Percentiles rank a stretch among this genome's conserved stretches.
phyloP scores from a whole-genome alignment of 2,113 vertebrate species.

The Seriola dumerili region DNA sequence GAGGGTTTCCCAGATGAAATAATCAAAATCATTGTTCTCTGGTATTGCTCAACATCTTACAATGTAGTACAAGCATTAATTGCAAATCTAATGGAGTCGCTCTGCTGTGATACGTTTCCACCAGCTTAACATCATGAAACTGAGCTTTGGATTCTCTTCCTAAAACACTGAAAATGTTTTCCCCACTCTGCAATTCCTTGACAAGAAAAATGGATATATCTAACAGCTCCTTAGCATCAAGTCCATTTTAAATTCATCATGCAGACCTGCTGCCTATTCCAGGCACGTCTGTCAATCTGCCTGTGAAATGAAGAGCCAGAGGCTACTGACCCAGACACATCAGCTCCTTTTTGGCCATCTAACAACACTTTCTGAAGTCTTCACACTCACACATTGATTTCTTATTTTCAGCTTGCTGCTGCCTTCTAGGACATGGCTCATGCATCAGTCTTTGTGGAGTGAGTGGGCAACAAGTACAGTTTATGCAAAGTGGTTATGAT shows the following conservation, averaged over 20 bases:
- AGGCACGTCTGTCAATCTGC: conserved; percentile 67
- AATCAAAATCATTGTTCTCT: not conserved
- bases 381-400: conserved; percentile 63
- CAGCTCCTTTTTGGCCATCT: conserved; percentile 64
- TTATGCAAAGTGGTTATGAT: conserved; percentile 28
- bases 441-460: conserved; percentile 21
- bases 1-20: conserved; percentile 6
- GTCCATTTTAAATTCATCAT: conserved; percentile 65
- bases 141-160: conserved; percentile 11
- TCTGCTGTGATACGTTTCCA: not conserved
- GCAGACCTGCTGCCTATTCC: conserved; percentile 44
- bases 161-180: conserved; percentile 22
- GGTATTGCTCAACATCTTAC: conserved; percentile 15
- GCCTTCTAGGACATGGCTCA: conserved; percentile 40
- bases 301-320: conserved; percentile 74
- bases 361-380: conserved; percentile 69
- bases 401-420: conserved; percentile 49
- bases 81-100: not conserved
- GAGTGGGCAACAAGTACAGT: conserved; percentile 52
- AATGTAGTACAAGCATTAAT: not conserved
- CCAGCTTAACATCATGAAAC: conserved; percentile 8
- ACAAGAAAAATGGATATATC: conserved; percentile 36
- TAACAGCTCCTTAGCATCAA: conserved; percentile 39
- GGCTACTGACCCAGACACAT: conserved; percentile 70
- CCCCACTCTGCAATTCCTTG: not conserved